Conservation (phyloP, 2,888 invertebrate genomes). For the Tigriopus californicus region DNA sequence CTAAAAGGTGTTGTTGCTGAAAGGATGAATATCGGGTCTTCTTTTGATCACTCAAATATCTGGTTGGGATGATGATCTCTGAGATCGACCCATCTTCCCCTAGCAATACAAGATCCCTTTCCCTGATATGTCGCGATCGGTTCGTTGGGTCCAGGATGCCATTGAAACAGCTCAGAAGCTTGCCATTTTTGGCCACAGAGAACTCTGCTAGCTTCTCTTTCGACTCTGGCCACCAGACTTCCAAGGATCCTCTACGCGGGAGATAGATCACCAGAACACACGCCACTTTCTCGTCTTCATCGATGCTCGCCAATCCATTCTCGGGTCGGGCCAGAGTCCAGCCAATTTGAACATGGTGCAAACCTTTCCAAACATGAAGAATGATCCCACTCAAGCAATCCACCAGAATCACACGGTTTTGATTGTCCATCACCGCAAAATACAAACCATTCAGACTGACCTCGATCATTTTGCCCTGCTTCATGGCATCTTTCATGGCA, state of each 20-base stretch:
- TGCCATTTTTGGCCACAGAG: not conserved
- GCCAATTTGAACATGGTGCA: slow-evolving; percentile 6
- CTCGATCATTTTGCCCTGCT: not conserved
- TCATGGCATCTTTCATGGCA: not conserved
- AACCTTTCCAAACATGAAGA: slow-evolving; percentile 13
- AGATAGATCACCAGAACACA: slow-evolving; percentile 1
- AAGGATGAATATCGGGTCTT: too few species aligned
- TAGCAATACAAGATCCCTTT: too few species aligned
- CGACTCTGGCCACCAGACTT: slow-evolving; percentile 13
- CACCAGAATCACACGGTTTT: slow-evolving; percentile 5
- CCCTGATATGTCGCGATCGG: not conserved
- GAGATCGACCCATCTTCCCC: too few species aligned
- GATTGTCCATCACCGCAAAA: slow-evolving; percentile 1
- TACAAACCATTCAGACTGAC: slow-evolving; percentile 1
- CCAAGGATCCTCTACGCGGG: slow-evolving; percentile 5
- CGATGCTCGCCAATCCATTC: not conserved
- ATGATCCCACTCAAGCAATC: slow-evolving; percentile 2
- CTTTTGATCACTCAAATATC: too few species aligned
- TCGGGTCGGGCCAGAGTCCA: slow-evolving; percentile 1
- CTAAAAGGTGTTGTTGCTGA: too few species aligned
- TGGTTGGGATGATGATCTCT: too few species aligned
- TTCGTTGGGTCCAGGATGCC: not conserved
- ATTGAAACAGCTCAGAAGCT: not conserved
- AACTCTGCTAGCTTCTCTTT: slow-evolving; percentile 6
- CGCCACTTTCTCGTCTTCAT: too few species aligned